These are phyloP conservation scores for Pseudorasbora parva DNA, from an alignment of 2,113 vertebrate genomes.

Conservation along the genomic window DNA sequence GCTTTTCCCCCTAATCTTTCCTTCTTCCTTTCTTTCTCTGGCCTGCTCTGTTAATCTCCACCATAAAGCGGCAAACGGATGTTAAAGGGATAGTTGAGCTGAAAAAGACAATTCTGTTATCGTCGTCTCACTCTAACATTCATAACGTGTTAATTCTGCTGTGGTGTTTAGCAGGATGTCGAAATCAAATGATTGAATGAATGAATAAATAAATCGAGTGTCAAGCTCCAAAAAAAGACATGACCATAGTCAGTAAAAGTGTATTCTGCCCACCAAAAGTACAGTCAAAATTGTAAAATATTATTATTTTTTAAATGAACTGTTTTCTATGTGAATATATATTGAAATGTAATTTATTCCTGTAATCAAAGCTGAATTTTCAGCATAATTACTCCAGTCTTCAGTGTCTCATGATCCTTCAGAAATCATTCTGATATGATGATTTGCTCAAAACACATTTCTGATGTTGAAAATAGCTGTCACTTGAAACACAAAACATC, in stretches of 20 bases:
- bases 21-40: constrained; percentile 4
- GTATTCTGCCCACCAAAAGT: neutral
- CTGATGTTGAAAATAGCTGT: neutral
- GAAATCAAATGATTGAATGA: neutral
- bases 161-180: neutral
- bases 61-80: neutral
- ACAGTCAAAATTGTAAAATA: neutral
- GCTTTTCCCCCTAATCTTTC: neutral
- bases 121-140: neutral
- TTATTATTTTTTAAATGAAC: neutral
- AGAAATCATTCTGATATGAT: neutral
- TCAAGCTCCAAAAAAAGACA: neutral
- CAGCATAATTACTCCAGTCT: neutral
- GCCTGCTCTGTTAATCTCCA: neutral
- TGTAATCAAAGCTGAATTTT: neutral
- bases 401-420: neutral
- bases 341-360: neutral
- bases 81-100: neutral
- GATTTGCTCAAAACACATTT: neutral
- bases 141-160: neutral
- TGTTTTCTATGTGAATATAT: neutral
- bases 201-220: neutral
- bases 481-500: neutral
- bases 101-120: neutral
- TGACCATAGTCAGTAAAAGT: neutral